Evolutionary conservation across 2,797 vertebrate species (phyloP).

Genomic region (Rallus crepitans): DNA sequence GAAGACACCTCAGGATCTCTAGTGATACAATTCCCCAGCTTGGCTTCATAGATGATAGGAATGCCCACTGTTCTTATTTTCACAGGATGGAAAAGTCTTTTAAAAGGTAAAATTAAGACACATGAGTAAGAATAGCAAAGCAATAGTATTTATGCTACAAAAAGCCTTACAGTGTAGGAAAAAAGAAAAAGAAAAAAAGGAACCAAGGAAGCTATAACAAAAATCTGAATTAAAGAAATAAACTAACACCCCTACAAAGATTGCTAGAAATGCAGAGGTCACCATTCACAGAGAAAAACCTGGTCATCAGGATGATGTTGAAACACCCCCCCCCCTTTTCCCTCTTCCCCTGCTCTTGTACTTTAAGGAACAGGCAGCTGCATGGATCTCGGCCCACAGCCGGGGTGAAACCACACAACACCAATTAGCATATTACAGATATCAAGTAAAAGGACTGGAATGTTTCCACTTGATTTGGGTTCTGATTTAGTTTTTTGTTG

Average conservation of each 20-base stretch:
- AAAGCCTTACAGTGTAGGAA: background rate
- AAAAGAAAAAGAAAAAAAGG: background rate
- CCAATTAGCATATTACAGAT: background rate
- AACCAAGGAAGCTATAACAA: background rate
- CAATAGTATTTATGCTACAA: background rate
- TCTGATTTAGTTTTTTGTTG: background rate
- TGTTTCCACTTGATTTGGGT: background rate
- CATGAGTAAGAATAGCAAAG: background rate
- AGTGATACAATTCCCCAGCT: background rate
- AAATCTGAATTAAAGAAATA: background rate
- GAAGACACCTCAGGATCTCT: background rate
- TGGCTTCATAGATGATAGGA: background rate
- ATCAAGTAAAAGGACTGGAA: background rate
- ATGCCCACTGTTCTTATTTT: background rate
- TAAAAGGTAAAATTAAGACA: background rate
- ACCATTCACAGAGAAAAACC: background rate
- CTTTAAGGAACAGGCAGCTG: too few species aligned
- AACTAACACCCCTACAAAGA: background rate
- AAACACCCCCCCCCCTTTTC: background rate
- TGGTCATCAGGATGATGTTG: conserved; percentile 3
- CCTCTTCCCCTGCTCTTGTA: too few species aligned
- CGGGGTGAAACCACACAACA: background rate
- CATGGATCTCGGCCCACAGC: too few species aligned
- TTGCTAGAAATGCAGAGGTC: background rate
- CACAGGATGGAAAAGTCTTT: background rate